phyloP scores from a whole-genome alignment of 1,140 invertebrate genomes.

The Danaus plexippus region DNA sequence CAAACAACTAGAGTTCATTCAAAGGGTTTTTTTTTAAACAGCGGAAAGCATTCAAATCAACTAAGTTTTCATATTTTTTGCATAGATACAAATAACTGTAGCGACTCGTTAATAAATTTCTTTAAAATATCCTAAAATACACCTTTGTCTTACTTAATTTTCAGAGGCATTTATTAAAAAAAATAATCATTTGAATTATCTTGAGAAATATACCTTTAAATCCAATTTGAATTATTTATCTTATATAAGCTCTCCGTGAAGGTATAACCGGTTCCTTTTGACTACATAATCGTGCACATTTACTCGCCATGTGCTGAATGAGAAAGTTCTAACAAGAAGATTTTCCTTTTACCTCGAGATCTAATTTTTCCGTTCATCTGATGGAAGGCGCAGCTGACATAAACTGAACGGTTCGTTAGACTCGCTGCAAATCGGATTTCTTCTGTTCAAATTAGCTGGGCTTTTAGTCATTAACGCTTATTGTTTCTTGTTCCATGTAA shows the following conservation, averaged over 20 bases:
- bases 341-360: conserved; percentile 24
- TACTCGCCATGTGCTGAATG: conserved; percentile 13
- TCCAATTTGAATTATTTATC: no score
- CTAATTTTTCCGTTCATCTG: conserved; percentile 31
- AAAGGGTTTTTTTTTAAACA: conserved; percentile 28
- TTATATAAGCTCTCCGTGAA: background rate
- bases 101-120: background rate
- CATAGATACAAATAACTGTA: conserved; percentile 3
- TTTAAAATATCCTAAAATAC: background rate
- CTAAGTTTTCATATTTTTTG: conserved; percentile 20
- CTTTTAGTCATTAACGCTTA: conserved; percentile 16
- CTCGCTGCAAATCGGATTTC: conserved; percentile 24
- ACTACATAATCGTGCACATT: conserved; percentile 14
- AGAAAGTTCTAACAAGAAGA: conserved; percentile 21
- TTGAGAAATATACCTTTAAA: no score
- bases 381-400: conserved; percentile 25
- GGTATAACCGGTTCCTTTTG: conserved; percentile 2
- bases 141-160: no score
- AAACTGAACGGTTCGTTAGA: conserved; percentile 27
- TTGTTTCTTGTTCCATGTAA: no score
- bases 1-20: conserved; percentile 39
- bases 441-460: conserved; percentile 24
- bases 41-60: conserved; percentile 27
- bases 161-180: no score
- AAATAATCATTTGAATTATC: no score